A percentile compares a stretch with the other conserved stretches of the same genome.
Conservation (phyloP, 2,797 vertebrate genomes). For the Acomys russatus region DNA sequence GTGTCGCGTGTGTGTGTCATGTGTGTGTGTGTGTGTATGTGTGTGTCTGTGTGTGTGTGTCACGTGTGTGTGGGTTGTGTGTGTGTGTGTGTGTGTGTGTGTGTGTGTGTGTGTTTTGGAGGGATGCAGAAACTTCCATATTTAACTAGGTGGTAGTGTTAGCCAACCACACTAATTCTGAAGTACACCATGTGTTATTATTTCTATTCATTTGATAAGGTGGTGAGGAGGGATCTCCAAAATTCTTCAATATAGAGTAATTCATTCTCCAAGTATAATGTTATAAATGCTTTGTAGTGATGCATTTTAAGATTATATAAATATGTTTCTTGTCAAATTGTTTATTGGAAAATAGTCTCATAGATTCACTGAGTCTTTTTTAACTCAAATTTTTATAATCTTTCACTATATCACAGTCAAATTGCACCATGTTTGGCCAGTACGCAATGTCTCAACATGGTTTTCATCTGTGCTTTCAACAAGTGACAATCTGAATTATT, state of each 20-base stretch:
- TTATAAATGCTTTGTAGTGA: not conserved
- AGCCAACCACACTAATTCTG: not conserved
- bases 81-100: too few species aligned
- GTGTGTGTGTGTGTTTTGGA: not conserved
- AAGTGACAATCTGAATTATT: not conserved
- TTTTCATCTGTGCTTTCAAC: not conserved
- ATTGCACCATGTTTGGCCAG: not conserved
- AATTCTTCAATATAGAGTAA: not conserved
- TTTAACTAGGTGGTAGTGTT: not conserved
- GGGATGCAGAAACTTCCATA: too few species aligned
- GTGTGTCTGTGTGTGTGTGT: not conserved
- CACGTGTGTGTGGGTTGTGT: too few species aligned
- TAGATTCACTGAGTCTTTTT: not conserved
- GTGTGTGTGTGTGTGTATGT: too few species aligned
- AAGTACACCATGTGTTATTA: not conserved
- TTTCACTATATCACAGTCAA: not conserved
- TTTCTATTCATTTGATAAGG: not conserved
- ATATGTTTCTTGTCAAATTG: not conserved
- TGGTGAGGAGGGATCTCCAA: not conserved
- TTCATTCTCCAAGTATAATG: not conserved
- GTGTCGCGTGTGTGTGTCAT: not conserved
- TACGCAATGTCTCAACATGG: not conserved
- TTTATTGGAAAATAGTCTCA: not conserved
- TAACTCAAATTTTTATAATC: not conserved
- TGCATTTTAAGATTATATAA: not conserved